These are phyloP conservation scores for Xenus cinereus DNA, from an alignment of 2,113 vertebrate genomes.

Conservation along the genomic window DNA sequence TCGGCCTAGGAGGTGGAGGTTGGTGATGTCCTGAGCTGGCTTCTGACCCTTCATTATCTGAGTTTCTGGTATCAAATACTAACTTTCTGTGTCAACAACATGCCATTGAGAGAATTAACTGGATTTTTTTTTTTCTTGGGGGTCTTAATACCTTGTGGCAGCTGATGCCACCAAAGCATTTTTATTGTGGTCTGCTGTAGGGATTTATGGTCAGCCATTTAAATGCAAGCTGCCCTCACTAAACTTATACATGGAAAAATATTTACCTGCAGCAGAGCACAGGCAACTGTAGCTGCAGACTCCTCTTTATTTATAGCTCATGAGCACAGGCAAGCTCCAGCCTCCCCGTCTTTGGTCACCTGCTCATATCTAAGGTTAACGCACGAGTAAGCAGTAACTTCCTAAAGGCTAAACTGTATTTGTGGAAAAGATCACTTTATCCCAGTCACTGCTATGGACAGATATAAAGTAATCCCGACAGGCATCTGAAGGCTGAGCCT, in stretches of 20 bases:
- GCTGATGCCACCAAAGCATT: background rate
- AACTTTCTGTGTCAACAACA: background rate
- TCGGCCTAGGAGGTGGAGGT: background rate
- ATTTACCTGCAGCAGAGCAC: conserved; percentile 23
- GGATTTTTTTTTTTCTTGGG: background rate
- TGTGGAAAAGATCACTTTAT: conserved; percentile 18
- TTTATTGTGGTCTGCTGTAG: background rate
- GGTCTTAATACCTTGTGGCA: background rate
- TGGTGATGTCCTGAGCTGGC: background rate
- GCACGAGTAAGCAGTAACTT: background rate
- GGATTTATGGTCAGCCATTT: background rate
- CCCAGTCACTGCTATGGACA: background rate
- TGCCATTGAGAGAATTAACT: background rate
- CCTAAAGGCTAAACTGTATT: conserved; percentile 6
- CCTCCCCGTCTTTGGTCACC: background rate
- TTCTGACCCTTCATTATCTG: background rate
- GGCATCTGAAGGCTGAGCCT: background rate
- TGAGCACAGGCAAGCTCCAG: background rate
- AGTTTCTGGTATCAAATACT: background rate
- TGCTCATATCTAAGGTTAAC: background rate
- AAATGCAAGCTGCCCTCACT: background rate
- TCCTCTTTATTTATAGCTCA: conserved; percentile 10
- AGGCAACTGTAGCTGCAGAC: background rate
- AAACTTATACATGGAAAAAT: background rate
- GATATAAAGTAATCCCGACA: background rate